Conservation (phyloP, 2,888 invertebrate genomes). For the Epistrophella euchroma region DNA sequence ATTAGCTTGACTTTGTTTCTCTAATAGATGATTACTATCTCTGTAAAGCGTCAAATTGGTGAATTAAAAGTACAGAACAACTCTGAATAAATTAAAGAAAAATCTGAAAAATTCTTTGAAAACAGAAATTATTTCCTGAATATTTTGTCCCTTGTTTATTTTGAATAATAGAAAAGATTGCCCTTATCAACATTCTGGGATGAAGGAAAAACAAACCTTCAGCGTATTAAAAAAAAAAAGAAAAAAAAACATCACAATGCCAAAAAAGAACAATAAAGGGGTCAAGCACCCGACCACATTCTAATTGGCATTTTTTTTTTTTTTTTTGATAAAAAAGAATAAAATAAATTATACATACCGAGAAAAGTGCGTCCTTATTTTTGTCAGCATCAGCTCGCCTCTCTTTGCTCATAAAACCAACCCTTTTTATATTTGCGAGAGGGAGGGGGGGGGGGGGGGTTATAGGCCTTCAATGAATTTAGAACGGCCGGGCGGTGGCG, state of each 20-base stretch:
- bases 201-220: background rate
- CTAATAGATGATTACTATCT: constrained; percentile 65
- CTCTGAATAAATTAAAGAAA: constrained; percentile 11
- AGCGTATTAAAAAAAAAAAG: background rate
- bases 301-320: constrained; percentile 66
- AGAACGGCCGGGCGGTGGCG: constrained; percentile 36
- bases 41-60: constrained; percentile 66
- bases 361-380: constrained; percentile 50
- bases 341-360: constrained; percentile 38
- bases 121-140: constrained; percentile 39
- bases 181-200: constrained; percentile 12
- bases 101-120: background rate
- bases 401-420: background rate
- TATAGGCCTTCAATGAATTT: constrained; percentile 47
- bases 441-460: constrained; percentile 10
- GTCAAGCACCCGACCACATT: constrained; percentile 72
- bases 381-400: constrained; percentile 3
- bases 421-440: constrained; percentile 12
- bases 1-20: constrained; percentile 61
- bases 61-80: constrained; percentile 55
- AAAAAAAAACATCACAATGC: background rate
- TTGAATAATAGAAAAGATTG: constrained; percentile 29
- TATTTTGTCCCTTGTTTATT: constrained; percentile 45
- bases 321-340: constrained; percentile 27
- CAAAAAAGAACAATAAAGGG: constrained; percentile 58